Base-by-base conservation (phyloP, 2,113 vertebrate genomes). In the Oryzias melastigma region DNA sequence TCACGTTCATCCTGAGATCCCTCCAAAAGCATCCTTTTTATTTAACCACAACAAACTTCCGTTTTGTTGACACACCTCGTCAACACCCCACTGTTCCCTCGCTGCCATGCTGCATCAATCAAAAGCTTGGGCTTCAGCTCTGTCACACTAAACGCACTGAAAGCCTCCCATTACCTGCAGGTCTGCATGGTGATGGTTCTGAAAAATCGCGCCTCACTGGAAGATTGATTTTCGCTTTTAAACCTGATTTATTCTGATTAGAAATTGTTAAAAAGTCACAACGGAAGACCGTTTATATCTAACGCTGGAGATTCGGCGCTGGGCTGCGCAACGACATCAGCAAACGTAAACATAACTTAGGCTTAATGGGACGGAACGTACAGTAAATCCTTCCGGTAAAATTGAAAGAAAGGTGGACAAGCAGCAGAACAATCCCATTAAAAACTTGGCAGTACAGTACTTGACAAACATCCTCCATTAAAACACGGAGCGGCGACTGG, bases 321-420 rank as follows among this genome's bases (percentile, higher is more conserved):
- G 2, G 41, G 19, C 44, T 41, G 48, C 46, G 17, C 29, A 5
- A 49, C 24, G 44, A 16, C 51, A 19, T 45, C 19, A 45, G n/a
- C 42, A 49, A 57, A 19, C 14, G 1, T 2, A 27, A 40, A 19
- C 16, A 25, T 73, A 58, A 80, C 65, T 50, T 25, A 56, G 67
- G 19, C 16, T 54, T 51, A 25, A 42, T 68, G 35, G 51, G n/a
- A 46, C 54, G 5, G 22, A 19, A 50, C 12, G 35, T 7, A 0
- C n/a, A 4, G 50, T 65, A 62, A 77, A 76, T 76, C 59, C 62
- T 59, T 42, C 44, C 68, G 78, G 78, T 78, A 74, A 78, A 81
- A 71, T 52, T 48, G 47, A 73, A 78, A 62, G 74, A 71, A 60
- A 51, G 24, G 18, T 25, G 53, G 49, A 52, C 50, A 58, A 47